These are phyloP conservation scores for Intellagama lesueurii DNA, from an alignment of 2,797 vertebrate genomes.

Conservation along the genomic window DNA sequence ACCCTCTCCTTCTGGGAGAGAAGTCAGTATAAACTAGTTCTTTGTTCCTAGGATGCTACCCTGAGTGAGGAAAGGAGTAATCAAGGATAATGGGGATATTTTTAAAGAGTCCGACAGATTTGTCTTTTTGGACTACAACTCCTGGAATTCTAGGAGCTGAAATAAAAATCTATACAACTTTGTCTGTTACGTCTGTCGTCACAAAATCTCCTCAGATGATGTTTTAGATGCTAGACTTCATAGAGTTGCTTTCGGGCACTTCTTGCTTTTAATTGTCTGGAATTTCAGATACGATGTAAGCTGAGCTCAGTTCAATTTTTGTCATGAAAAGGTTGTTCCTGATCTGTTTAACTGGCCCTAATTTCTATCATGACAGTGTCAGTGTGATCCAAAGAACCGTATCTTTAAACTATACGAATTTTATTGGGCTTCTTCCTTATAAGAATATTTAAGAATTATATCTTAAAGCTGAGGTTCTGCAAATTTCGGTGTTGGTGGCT, in stretches of 20 bases:
- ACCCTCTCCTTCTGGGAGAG: not conserved
- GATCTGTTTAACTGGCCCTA: not conserved
- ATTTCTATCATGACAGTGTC: not conserved
- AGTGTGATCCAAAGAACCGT: not conserved
- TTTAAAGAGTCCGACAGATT: not conserved
- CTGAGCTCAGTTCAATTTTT: not conserved
- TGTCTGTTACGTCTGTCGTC: conserved; percentile 18
- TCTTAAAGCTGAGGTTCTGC: not conserved
- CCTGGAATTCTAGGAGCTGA: not conserved
- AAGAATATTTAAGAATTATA: conserved; percentile 8
- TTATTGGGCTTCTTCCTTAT: not conserved
- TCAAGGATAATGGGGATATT: no score
- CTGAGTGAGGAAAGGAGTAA: not conserved
- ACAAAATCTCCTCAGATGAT: conserved; percentile 42
- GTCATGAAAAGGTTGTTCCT: not conserved
- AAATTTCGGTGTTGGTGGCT: not conserved
- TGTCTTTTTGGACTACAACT: not conserved
- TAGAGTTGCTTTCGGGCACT: not conserved
- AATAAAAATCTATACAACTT: not conserved
- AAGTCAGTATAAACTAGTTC: not conserved
- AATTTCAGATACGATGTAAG: not conserved
- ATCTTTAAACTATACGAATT: not conserved
- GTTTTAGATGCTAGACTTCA: not conserved
- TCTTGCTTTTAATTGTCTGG: not conserved
- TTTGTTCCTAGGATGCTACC: not conserved